Evolutionary conservation across 2,888 invertebrate species (phyloP), one percentile per base, ranked within the genome.

Genomic region (Pantelozetes paolii): DNA sequence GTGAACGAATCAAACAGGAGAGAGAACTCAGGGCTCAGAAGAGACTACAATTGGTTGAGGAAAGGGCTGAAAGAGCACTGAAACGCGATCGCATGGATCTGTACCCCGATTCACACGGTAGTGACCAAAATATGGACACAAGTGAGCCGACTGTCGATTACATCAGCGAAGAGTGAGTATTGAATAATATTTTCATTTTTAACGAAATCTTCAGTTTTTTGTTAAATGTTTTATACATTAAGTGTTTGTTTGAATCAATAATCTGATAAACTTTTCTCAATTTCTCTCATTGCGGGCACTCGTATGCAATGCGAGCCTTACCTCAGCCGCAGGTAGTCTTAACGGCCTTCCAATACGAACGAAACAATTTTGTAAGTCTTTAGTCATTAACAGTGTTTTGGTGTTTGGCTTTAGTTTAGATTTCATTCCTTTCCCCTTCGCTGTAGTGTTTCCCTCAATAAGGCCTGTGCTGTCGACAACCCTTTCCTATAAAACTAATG

Each of bases 211-310:
- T 23, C 18, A 15, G 13, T n/a, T 64, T 64, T 8, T 8, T 36
- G 26, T 2, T 2, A 42, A 23, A 13, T 23, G 2, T 30, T 67
- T 1, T 9, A 11, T 32, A 18, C 20, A n/a, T 11, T 18, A 30
- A 62, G 15, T 32, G 62, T 62, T n/a, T 57, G 15, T n/a, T 23
- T 23, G 20, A 30, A 32, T n/a, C 18, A 62, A n/a, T 62, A 8
- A 62, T 28, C 26, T 62, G 62, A 62, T 32, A 62, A 32, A 62
- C 62, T 18, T 62, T 42, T 67, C 42, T 67, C 36, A 26, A 23
- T 67, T 64, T 67, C 62, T 62, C 40, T 26, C n/a, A 67, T 42
- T 59, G 59, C 59, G 36, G 67, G 42, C 67, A 67, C 67, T 67
- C 67, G 40, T 67, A 67, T 67, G 3, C n/a, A n/a, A 42, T 42